Evolutionary conservation across 2,888 invertebrate species (phyloP).

Genomic region (Ferdinandea cuprea): DNA sequence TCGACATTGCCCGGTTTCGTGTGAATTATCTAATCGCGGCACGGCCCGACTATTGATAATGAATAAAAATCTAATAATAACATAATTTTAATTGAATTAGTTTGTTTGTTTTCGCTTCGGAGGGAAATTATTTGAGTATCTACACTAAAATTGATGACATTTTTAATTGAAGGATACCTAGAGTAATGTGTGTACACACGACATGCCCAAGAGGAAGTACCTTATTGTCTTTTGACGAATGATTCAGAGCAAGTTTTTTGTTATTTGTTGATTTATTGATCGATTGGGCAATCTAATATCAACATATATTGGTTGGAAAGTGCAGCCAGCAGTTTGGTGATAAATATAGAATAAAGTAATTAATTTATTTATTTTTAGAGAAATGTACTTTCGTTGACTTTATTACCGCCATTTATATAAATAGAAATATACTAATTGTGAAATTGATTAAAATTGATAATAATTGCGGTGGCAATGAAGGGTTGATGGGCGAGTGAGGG

Average conservation of each 20-base stretch:
- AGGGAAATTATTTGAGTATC: background rate
- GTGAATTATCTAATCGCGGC: conserved; percentile 40
- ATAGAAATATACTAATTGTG: background rate
- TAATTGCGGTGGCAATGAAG: no score
- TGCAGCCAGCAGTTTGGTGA: conserved; percentile 1
- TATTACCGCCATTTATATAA: background rate
- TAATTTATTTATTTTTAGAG: conserved; percentile 10
- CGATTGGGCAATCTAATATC: background rate
- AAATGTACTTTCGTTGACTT: no score
- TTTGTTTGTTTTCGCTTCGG: background rate
- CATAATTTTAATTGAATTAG: conserved; percentile 42
- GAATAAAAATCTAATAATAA: conserved; percentile 48
- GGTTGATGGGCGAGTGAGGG: no score
- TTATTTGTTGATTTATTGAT: background rate
- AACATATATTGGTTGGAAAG: background rate
- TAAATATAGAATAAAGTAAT: background rate
- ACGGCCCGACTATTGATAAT: conserved; percentile 21
- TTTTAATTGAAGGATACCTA: background rate
- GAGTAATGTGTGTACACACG: background rate
- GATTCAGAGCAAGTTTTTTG: conserved; percentile 4
- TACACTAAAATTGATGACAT: background rate
- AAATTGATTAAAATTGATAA: background rate
- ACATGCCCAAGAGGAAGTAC: conserved; percentile 1
- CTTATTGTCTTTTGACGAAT: conserved; percentile 11
- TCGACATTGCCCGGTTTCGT: conserved; percentile 2